Conservation (phyloP, 2,888 invertebrate species). For the Sesamia inferens region DNA sequence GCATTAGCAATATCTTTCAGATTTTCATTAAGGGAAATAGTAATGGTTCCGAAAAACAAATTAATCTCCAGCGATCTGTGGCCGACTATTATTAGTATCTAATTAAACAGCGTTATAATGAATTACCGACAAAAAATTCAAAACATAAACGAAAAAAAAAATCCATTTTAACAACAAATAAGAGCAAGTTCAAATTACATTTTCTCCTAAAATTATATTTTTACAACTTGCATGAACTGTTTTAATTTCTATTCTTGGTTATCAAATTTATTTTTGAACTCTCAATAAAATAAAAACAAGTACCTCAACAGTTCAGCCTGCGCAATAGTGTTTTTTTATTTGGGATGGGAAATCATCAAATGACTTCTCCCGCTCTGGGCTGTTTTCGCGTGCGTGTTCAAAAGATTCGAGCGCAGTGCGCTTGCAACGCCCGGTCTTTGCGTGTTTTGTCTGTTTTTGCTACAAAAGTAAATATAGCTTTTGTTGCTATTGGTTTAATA, state of each 20-base stretch:
- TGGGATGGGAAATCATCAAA: no score
- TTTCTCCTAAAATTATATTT: not conserved
- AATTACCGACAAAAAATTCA: no score
- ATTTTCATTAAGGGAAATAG: no score
- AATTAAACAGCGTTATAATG: no score
- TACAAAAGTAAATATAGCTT: conserved; percentile 5
- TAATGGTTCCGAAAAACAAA: no score
- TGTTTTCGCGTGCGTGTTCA: conserved; percentile 11
- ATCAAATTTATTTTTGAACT: conserved; percentile 13
- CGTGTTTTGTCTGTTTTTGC: conserved; percentile 9
- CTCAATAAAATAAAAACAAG: not conserved
- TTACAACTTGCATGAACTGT: conserved; percentile 1
- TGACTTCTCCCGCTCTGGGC: no score
- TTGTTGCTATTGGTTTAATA: not conserved
- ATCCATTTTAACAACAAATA: no score
- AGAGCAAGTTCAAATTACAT: no score
- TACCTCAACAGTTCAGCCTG: conserved; percentile 1
- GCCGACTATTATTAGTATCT: no score
- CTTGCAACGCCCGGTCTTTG: conserved; percentile 3
- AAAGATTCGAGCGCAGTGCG: conserved; percentile 7
- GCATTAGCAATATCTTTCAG: no score
- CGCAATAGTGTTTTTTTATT: not conserved
- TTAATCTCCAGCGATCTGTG: no score
- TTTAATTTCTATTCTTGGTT: conserved; percentile 6
- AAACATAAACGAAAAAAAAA: no score